These are phyloP conservation scores for Pelosia muscerda DNA, from an alignment of 2,888 invertebrate species.

Conservation along the genomic window DNA sequence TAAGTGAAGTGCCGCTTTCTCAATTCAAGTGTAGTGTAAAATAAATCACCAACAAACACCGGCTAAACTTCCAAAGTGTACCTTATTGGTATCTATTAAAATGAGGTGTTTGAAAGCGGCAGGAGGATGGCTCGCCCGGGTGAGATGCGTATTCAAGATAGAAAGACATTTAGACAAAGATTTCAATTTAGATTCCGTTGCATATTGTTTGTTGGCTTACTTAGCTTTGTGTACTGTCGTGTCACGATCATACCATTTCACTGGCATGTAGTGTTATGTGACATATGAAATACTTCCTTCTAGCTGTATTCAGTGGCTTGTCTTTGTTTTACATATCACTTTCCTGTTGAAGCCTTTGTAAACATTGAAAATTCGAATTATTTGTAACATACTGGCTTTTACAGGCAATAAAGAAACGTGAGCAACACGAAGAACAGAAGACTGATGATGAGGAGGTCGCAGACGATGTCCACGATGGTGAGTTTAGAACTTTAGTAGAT, in stretches of 20 bases:
- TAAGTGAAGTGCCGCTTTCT: constrained; percentile 79
- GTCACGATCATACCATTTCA: constrained; percentile 68
- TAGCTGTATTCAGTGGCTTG: constrained; percentile 60
- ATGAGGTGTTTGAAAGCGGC: constrained; percentile 85
- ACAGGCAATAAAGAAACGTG: constrained; percentile 84
- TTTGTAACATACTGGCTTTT: constrained; percentile 52
- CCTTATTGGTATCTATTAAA: constrained; percentile 72
- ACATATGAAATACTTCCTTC: constrained; percentile 56
- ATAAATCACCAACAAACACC: constrained; percentile 71
- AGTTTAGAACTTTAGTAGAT: constrained; percentile 55
- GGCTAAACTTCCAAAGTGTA: constrained; percentile 62
- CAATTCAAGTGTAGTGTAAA: constrained; percentile 74
- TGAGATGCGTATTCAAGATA: constrained; percentile 79
- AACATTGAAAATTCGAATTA: constrained; percentile 36
- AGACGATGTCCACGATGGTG: constrained; percentile 78
- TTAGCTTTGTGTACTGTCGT: constrained; percentile 69
- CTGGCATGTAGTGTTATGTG: constrained; percentile 60
- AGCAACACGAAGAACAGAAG: constrained; percentile 77
- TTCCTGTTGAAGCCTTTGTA: constrained; percentile 33
- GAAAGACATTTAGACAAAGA: constrained; percentile 73
- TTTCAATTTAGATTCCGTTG: constrained; percentile 81
- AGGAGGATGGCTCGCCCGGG: constrained; percentile 85
- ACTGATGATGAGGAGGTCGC: constrained; percentile 77
- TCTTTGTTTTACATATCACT: constrained; percentile 54
- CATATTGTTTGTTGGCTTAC: constrained; percentile 71